phyloP scores from a whole-genome alignment of 1,140 invertebrate genomes.

The Gyrodactylus salaris region DNA sequence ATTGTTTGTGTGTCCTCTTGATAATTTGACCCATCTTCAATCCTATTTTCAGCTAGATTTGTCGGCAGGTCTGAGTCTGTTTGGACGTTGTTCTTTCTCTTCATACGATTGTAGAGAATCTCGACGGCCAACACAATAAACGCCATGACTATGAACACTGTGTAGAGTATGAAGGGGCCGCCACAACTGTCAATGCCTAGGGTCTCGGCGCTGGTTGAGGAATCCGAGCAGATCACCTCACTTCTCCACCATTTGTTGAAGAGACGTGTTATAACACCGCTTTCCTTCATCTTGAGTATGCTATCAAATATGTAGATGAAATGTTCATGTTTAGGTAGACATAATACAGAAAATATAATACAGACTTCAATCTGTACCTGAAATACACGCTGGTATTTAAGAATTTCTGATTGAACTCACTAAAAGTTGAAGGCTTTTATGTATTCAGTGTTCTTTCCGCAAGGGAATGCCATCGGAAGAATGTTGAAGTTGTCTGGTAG shows the following conservation, averaged over 20 bases:
- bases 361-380: no score
- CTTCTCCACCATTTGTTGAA: background rate
- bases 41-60: no score
- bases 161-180: background rate
- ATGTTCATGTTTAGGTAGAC: no score
- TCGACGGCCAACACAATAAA: background rate
- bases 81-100: no score
- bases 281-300: conserved; percentile 3
- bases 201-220: background rate
- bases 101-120: no score
- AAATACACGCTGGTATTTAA: no score
- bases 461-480: background rate
- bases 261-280: background rate
- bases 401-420: background rate
- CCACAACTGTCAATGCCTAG: background rate
- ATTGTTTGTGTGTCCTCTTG: no score
- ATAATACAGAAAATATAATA: no score
- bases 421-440: background rate
- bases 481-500: background rate
- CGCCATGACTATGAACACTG: background rate
- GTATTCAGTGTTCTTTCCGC: background rate
- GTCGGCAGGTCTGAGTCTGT: no score
- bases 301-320: no score
- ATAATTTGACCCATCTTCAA: no score
- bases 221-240: background rate